A percentile compares a stretch with the other conserved stretches of the same genome.
Evolutionary conservation across 2,113 vertebrate genomes (phyloP).

Genomic region (Ctenomys sociabilis): DNA sequence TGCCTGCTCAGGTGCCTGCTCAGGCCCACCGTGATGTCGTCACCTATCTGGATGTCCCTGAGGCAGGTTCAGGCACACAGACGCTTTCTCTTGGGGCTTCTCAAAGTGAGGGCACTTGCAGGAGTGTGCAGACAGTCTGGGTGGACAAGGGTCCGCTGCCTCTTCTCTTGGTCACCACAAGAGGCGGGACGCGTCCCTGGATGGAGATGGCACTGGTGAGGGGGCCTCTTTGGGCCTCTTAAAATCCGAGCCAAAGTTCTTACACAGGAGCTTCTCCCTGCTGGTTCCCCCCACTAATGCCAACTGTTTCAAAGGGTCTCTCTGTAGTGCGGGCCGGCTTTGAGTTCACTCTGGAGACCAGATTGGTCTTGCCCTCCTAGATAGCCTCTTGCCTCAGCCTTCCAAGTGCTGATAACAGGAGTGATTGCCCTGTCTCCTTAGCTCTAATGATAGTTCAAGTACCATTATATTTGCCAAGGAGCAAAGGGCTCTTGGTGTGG

Average conservation of each 20-base stretch:
- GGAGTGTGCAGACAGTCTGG: neutral
- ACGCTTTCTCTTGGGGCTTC: neutral
- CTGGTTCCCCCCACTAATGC: neutral
- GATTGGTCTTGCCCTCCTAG: neutral
- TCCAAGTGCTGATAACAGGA: neutral
- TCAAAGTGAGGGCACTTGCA: neutral
- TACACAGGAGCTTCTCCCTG: neutral
- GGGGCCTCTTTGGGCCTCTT: neutral
- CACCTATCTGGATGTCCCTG: neutral
- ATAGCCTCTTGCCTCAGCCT: neutral
- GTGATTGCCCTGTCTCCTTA: neutral
- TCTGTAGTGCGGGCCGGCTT: neutral
- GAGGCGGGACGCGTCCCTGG: neutral
- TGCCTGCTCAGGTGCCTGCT: neutral
- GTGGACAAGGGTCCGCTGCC: neutral
- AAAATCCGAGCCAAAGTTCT: neutral
- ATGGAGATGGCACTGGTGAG: neutral
- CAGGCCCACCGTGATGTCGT: too few species aligned
- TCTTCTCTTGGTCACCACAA: neutral
- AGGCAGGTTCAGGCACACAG: neutral
- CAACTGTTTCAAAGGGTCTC: neutral
- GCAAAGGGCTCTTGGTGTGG: neutral
- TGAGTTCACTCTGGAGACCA: neutral
- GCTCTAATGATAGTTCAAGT: neutral
- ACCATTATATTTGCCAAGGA: neutral